Conservation (phyloP, 1,140 invertebrate species). For the Rhyacophila brunnea region DNA sequence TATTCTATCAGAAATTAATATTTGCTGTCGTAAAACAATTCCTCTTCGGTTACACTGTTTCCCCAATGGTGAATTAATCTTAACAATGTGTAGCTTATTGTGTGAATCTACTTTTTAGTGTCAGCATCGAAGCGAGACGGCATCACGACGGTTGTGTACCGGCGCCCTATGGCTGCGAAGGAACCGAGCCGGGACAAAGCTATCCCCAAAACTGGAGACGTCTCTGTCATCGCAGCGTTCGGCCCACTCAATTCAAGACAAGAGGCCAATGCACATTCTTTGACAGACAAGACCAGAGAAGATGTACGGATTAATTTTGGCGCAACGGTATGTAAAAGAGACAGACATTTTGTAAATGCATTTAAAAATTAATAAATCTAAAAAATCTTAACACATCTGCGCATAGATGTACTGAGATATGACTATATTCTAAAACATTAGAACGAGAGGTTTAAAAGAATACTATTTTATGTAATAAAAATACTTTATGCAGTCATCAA, state of each 20-base stretch:
- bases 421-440: no score
- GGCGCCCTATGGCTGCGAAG: conserved; percentile 71
- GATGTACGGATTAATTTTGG: conserved; percentile 77
- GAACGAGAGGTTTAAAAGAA: no score
- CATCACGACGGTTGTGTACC: conserved; percentile 78
- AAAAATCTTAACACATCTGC: no score
- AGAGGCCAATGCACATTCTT: conserved; percentile 80
- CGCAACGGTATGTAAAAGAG: conserved; percentile 41
- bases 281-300: conserved; percentile 70
- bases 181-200: conserved; percentile 69
- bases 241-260: conserved; percentile 75
- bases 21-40: no score
- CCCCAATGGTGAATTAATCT: no score
- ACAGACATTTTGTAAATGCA: no score
- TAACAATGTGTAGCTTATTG: neutral
- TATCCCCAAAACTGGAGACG: conserved; percentile 64
- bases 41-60: no score
- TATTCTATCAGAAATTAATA: no score
- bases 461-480: no score
- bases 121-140: conserved; percentile 75
- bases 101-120: conserved; percentile 42
- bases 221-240: conserved; percentile 84
- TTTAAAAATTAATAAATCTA: no score
- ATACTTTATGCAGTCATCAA: no score
- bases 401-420: no score